Percentiles rank a stretch among this genome's conserved stretches.
These are phyloP conservation scores for Pheosia gnoma DNA, from an alignment of 2,888 invertebrate species.

Conservation along the genomic window DNA sequence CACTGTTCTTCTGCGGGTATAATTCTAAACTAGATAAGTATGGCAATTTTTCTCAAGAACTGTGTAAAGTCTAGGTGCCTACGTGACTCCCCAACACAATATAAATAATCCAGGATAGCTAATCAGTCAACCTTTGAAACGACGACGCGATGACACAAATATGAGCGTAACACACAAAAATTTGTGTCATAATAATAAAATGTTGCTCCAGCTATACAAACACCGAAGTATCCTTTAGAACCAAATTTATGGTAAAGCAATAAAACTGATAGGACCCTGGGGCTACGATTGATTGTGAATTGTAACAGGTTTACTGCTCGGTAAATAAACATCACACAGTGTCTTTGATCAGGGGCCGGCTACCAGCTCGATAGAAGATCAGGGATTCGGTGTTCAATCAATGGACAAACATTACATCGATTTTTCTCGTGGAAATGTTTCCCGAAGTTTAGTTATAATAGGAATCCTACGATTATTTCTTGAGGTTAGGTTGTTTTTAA, in stretches of 20 bases:
- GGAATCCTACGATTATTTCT: too few species aligned
- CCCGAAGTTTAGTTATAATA: too few species aligned
- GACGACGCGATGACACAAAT: conserved; percentile 1
- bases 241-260: background rate
- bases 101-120: conserved; percentile 3
- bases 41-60: too few species aligned
- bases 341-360: background rate
- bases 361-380: background rate
- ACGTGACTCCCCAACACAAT: background rate
- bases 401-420: background rate
- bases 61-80: background rate
- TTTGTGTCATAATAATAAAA: conserved; percentile 1
- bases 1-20: too few species aligned
- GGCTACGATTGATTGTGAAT: background rate
- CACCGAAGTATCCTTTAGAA: background rate
- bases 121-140: conserved; percentile 6
- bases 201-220: background rate
- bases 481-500: too few species aligned
- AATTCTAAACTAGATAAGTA: too few species aligned
- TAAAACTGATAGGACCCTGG: conserved; percentile 1
- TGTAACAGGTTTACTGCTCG: background rate
- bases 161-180: background rate
- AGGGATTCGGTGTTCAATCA: background rate
- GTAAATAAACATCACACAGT: conserved; percentile 4
- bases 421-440: too few species aligned